A percentile compares a stretch with the other conserved stretches of the same genome.
These are phyloP conservation scores for Crocidura indochinensis DNA, from an alignment of 2,797 vertebrate genomes.

Conservation along the genomic window DNA sequence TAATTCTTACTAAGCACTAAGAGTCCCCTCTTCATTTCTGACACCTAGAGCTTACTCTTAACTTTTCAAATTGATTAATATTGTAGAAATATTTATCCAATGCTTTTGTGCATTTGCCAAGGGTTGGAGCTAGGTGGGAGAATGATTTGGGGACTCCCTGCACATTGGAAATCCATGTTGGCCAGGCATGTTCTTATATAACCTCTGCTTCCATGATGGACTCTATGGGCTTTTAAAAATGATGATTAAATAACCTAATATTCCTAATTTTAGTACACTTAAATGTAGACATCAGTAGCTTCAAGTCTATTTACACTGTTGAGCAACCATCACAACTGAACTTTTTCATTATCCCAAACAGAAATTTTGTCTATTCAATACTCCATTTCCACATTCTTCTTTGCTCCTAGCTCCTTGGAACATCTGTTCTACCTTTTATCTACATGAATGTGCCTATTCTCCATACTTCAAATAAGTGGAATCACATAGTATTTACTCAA, in stretches of 20 bases:
- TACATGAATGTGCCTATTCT: neutral
- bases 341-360: neutral
- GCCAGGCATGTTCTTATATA: neutral
- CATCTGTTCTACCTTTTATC: neutral
- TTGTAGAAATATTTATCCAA: neutral
- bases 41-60: neutral
- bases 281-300: neutral
- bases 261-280: neutral
- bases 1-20: neutral
- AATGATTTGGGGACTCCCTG: neutral
- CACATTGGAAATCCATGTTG: neutral
- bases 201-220: neutral
- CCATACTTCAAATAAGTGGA: neutral
- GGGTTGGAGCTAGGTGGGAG: too few relatives aligned
- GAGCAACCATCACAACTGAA: neutral
- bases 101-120: slow-evolving; percentile 4
- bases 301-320: neutral
- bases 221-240: neutral
- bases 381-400: neutral
- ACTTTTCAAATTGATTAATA: slow-evolving; percentile 18
- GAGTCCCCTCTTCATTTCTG: neutral
- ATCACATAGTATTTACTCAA: neutral
- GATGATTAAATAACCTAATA: neutral
- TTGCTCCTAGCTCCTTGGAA: neutral
- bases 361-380: neutral